Evolutionary conservation across 2,888 invertebrate species (phyloP), one percentile per base, ranked within the genome.

Genomic region (Pollenia amentaria): DNA sequence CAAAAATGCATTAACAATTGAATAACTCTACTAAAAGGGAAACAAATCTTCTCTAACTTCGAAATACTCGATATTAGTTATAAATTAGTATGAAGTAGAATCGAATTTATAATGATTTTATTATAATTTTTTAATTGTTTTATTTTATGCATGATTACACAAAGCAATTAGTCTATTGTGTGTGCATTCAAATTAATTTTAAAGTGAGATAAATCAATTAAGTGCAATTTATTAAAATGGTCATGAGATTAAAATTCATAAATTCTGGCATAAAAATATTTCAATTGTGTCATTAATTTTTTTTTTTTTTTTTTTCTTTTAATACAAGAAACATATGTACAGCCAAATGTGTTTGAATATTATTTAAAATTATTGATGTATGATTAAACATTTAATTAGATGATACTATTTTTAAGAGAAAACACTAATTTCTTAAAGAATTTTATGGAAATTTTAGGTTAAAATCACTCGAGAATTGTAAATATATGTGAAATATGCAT

Each of bases 151-250:
- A n/a, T 82, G 85, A 86, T 78, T 82, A 64, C 46, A 69, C 82
- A 82, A 82, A 82, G 53, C 75, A 82, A 86, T 86, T 86, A 73
- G 64, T 62, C 42, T 62, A 82, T 82, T 82, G 81, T 73, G 42
- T 42, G 62, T 62, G 62, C 42, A 60, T 72, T 42, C 53, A 86
- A 85, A 86, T 86, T 82, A 75, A 79, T 75, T 82, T 69, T 75
- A 70, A 78, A 85, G 78, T 75, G 82, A 53, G 48, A 75, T 85
- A 82, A 78, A 78, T 82, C 78, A 82, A 78, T 85, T 82, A 69
- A 64, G 53, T 70, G 55, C 73, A 73, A 84, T 70, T 80, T 77
- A 77, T 76, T 77, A 53, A 73, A 69, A 78, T 73, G 12, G 40
- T 46, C 75, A 65, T 21, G 14, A 44, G 44, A 16, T 53, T 48